Conservation (phyloP, 1,140 invertebrate genomes). For the Marisa cornuarietis region DNA sequence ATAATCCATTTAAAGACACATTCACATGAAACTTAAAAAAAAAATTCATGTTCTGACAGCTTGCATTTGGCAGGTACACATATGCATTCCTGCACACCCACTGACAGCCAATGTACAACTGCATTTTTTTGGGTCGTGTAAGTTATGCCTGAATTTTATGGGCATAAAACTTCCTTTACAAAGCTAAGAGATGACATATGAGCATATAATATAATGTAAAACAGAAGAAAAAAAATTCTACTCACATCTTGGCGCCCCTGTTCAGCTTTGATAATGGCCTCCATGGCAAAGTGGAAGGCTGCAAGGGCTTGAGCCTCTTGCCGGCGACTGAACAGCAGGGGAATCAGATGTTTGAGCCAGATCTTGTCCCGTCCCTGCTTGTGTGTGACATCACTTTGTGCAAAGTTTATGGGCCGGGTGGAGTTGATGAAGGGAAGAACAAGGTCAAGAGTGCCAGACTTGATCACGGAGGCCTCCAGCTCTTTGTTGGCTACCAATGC, state of each 20-base stretch:
- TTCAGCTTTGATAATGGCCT: slow-evolving; percentile 96
- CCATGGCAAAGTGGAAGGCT: slow-evolving; percentile 99
- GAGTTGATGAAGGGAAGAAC: slow-evolving; percentile 96
- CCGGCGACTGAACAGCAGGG: slow-evolving; percentile 93
- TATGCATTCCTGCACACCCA: no score
- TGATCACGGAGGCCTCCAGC: slow-evolving; percentile 94
- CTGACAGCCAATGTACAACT: no score
- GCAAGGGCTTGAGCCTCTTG: slow-evolving; percentile 96
- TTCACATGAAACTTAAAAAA: no score
- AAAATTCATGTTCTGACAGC: no score
- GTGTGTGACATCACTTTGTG: slow-evolving; percentile 85
- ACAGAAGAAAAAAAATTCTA: neutral
- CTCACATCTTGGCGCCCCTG: slow-evolving; percentile 87
- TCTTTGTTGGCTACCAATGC: slow-evolving; percentile 97
- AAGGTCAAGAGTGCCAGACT: slow-evolving; percentile 92
- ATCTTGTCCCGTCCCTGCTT: slow-evolving; percentile 96
- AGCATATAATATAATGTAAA: neutral
- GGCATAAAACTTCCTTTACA: neutral
- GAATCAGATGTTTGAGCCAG: slow-evolving; percentile 92
- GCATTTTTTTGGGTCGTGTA: no score
- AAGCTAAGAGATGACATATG: neutral
- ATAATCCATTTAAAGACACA: no score
- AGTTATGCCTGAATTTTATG: neutral
- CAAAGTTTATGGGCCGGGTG: slow-evolving; percentile 95
- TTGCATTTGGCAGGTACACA: no score